phyloP scores from a whole-genome alignment of 1,140 invertebrate genomes.

The Steinernema khuongi region DNA sequence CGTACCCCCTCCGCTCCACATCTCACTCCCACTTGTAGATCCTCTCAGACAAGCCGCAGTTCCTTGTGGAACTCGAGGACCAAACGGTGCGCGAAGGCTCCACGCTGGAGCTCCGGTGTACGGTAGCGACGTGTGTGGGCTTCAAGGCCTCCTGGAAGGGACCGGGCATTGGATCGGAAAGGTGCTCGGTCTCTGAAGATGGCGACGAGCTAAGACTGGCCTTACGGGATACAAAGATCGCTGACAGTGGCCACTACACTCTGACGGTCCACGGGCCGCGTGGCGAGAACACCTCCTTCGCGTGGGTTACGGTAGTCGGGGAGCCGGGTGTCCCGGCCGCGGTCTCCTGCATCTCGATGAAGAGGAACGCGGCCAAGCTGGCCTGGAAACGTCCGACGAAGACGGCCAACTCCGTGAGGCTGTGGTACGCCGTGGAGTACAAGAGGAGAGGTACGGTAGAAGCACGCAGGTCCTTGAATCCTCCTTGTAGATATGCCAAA shows the following conservation, averaged over 20 bases:
- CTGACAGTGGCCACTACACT: neutral
- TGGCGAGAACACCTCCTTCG: neutral
- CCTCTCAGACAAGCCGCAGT: neutral
- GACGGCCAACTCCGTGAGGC: neutral
- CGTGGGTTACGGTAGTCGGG: slow-evolving; percentile 8
- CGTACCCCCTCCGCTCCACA: neutral
- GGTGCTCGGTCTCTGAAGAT: neutral
- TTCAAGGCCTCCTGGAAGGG: neutral
- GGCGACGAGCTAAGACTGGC: neutral
- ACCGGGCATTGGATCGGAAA: neutral
- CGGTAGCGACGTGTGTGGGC: neutral
- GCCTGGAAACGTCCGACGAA: neutral
- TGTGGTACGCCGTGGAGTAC: slow-evolving; percentile 4
- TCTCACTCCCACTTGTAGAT: neutral
- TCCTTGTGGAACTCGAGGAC: neutral
- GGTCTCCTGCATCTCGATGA: neutral
- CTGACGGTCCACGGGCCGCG: neutral
- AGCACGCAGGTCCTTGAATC: neutral
- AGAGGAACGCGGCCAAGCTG: neutral
- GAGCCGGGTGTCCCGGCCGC: neutral
- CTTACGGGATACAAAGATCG: neutral
- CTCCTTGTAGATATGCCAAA: neutral
- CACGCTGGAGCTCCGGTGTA: neutral
- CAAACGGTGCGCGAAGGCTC: neutral
- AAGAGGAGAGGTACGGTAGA: neutral